phyloP scores from a whole-genome alignment of 2,797 vertebrate species.

The Nasua narica region DNA sequence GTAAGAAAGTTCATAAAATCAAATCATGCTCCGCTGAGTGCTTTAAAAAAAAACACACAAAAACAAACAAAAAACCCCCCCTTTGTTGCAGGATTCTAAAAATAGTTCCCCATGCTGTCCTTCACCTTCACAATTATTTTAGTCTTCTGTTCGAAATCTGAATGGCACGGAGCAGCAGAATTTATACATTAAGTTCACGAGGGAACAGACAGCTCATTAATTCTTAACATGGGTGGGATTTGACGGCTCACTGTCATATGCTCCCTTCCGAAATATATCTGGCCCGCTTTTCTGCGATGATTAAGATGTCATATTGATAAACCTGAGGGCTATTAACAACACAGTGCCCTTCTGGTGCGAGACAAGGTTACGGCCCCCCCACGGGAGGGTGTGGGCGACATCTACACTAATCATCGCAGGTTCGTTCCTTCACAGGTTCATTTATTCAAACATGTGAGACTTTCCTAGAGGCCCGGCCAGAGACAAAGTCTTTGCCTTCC shows the following conservation, averaged over 20 bases:
- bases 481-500: not conserved
- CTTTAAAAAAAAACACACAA: not conserved
- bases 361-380: not conserved
- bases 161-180: not conserved
- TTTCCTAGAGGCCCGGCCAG: not conserved
- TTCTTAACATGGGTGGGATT: not conserved
- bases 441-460: not conserved
- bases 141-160: constrained; percentile 1
- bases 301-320: not conserved
- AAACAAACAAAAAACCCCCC: too few relatives aligned
- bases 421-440: not conserved
- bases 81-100: constrained; percentile 20
- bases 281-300: not conserved
- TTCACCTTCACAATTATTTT: constrained; percentile 38
- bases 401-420: not conserved
- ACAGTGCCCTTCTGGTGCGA: not conserved
- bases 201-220: constrained; percentile 30
- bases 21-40: not conserved
- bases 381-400: not conserved
- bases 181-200: not conserved
- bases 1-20: not conserved
- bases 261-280: not conserved
- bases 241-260: not conserved
- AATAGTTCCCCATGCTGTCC: not conserved
- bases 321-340: not conserved